Evolutionary conservation across 30 jellyfish, hydroid and myxozoan species (phyloP).

Genomic region (Rhopilema esculentum): DNA sequence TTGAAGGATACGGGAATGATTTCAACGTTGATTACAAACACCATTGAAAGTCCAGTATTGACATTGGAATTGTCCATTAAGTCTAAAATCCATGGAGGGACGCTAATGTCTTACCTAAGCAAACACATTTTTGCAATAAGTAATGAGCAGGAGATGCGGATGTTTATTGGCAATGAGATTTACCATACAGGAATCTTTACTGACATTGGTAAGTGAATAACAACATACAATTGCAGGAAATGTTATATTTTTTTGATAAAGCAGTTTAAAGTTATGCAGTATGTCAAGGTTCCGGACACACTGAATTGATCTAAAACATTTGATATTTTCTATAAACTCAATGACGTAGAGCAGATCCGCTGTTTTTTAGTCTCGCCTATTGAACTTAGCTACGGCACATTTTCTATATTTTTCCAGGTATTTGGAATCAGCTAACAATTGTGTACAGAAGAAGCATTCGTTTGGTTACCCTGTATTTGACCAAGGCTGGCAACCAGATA

Average conservation of each 20-base stretch:
- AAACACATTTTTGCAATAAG: conserved; percentile 43
- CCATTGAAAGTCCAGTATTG: conserved; percentile 31
- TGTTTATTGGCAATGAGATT: conserved; percentile 46
- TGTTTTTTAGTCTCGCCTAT: too few species aligned
- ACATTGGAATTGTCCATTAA: conserved; percentile 29
- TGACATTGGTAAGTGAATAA: conserved; percentile 37
- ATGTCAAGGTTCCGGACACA: too few species aligned
- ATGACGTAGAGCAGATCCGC: too few species aligned
- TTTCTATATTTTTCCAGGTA: conserved; percentile 28
- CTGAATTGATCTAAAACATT: too few species aligned
- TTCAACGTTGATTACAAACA: conserved; percentile 3
- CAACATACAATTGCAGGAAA: background rate
- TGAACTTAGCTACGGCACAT: too few species aligned
- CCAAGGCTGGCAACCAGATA: conserved; percentile 23
- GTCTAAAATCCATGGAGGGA: conserved; percentile 56
- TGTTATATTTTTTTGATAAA: too few species aligned
- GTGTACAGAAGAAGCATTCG: conserved; percentile 44
- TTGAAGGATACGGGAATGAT: conserved; percentile 59
- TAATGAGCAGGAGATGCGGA: conserved; percentile 45
- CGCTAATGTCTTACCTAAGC: conserved; percentile 39
- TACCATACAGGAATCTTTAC: conserved; percentile 38
- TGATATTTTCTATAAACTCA: too few species aligned
- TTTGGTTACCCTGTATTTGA: conserved; percentile 21
- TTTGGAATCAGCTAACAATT: conserved; percentile 55
- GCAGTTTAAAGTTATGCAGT: too few species aligned